phyloP scores from a whole-genome alignment of 1,140 invertebrate species.

The Ostrea denselamellosa region DNA sequence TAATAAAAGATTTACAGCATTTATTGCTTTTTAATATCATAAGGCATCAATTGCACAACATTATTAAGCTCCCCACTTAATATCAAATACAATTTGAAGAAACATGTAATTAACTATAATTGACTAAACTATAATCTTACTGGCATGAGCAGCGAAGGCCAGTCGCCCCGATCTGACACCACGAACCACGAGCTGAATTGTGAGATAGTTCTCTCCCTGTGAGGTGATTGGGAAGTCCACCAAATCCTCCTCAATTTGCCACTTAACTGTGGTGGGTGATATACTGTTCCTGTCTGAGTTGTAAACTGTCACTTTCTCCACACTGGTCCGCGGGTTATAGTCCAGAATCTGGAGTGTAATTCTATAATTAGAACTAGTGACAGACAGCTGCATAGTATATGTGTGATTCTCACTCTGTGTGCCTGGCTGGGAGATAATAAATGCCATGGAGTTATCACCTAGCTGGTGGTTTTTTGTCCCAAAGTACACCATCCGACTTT shows the following conservation, averaged over 20 bases:
- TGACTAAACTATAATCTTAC: conserved; percentile 62
- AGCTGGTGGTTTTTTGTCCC: conserved; percentile 44
- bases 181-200: conserved; percentile 66
- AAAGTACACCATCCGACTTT: conserved; percentile 55
- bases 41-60: no score
- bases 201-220: conserved; percentile 58
- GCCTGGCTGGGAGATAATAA: conserved; percentile 59
- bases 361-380: conserved; percentile 47
- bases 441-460: conserved; percentile 60
- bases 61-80: no score
- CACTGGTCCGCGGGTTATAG: conserved; percentile 72
- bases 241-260: conserved; percentile 75
- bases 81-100: no score
- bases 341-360: conserved; percentile 73
- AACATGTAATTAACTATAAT: no score
- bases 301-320: conserved; percentile 75
- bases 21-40: no score
- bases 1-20: no score
- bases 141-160: conserved; percentile 72
- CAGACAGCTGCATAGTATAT: conserved; percentile 62
- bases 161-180: conserved; percentile 73
- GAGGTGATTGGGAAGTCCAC: conserved; percentile 77
- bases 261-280: conserved; percentile 55
- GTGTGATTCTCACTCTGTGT: conserved; percentile 52
- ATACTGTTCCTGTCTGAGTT: conserved; percentile 57